Base-by-base conservation (phyloP, 1,140 invertebrate genomes). In the Sipha flava region DNA sequence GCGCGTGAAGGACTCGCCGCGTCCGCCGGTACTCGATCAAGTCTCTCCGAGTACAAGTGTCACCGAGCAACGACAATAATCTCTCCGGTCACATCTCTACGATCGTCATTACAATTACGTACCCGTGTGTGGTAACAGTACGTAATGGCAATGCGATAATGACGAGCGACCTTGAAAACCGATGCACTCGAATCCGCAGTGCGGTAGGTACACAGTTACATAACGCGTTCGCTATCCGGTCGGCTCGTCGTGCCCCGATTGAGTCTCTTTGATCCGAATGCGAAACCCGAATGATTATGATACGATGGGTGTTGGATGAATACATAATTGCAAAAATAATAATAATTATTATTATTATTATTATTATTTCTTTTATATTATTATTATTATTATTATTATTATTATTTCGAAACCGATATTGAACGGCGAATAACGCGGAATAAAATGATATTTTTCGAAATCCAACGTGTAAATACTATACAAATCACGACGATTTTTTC, bases 401-500 rank as follows among this genome's bases (percentile, higher is more conserved):
- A 62, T 62, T n/a, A 18, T 66, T 23, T 40, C 62, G 62, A 43
- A 23, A 40, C 5, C 62, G 34, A 40, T 9, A 23, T 66, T n/a
- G 62, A 21, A 43, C 62, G 34, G 14, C 34, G 5, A 21, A 23
- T 23, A 66, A 18, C 29, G 3, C 4, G 16, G 10, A 9, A 64
- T 37, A 16, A 37, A 34, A 64, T 29, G n/a, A 26, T 57, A 18
- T 59, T 64, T 62, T 62, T 40, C 21, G 1, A 43, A 66, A 66
- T 14, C 1, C 12, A 9, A 23, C 34, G 62, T 37, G 12, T 5
- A 23, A 66, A 66, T 16, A 21, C 37, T 16, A 31, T 49, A 49
- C 40, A 21, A 31, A 52, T 47, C 70, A 52, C 70, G 70, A 49
- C 29, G 9, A 52, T 73, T 73, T 73, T 73, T 73, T 73, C 70